Evolutionary conservation across 2,888 invertebrate species (phyloP).

Genomic region (Cephus runcator): DNA sequence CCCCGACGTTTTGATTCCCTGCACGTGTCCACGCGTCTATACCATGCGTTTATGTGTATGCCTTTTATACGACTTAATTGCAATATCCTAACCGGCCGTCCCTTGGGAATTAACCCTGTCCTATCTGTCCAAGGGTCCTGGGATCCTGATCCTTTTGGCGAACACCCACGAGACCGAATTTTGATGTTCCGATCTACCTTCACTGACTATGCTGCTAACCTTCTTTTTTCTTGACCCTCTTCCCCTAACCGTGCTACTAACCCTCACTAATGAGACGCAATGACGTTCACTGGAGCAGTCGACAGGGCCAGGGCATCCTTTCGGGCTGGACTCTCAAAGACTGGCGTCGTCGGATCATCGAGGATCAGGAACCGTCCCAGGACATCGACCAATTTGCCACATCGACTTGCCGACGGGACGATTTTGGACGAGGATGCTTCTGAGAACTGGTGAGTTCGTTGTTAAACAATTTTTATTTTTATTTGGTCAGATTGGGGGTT

Average conservation of each 20-base stretch:
- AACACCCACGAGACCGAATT: neutral
- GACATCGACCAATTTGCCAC: conserved; percentile 69
- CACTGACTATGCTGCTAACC: neutral
- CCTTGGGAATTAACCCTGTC: neutral
- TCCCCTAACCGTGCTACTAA: neutral
- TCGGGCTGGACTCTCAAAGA: conserved; percentile 63
- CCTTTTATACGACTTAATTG: neutral
- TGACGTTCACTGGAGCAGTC: conserved; percentile 58
- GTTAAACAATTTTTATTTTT: neutral
- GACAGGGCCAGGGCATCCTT: conserved; percentile 76
- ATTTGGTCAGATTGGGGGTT: neutral
- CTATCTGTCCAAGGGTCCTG: neutral
- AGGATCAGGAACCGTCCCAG: conserved; percentile 63
- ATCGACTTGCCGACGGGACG: conserved; percentile 73
- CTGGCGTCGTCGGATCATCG: conserved; percentile 60
- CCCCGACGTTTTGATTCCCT: neutral
- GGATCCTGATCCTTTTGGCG: neutral
- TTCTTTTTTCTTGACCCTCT: neutral
- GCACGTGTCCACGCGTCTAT: neutral
- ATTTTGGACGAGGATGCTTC: conserved; percentile 72
- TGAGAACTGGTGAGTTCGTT: conserved; percentile 56
- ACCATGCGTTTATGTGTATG: neutral
- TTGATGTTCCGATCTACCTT: neutral
- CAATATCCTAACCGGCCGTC: neutral
- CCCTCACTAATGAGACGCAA: conserved; percentile 45